Evolutionary conservation across 2,888 invertebrate genomes (phyloP).

Genomic region (Onchidella celtica): DNA sequence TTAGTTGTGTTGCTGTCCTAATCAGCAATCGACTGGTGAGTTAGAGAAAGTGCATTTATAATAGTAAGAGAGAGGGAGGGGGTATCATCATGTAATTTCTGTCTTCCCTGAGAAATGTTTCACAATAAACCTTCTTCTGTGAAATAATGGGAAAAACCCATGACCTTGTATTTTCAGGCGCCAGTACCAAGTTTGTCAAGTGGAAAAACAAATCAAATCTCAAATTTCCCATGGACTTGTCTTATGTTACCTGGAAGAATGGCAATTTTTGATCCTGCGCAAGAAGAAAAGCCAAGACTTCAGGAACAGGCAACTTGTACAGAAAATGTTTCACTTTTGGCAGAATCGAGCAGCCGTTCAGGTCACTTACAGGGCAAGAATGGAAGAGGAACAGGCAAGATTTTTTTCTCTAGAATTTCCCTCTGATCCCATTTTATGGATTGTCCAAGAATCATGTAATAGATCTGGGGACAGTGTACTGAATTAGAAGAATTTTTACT

Average conservation of each 20-base stretch:
- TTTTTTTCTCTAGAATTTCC: too few species aligned
- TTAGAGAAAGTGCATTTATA: too few species aligned
- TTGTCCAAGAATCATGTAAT: too few species aligned
- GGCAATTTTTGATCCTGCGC: slow-evolving; percentile 64
- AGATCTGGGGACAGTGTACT: too few species aligned
- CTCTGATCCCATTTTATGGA: too few species aligned
- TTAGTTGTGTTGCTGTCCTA: too few species aligned
- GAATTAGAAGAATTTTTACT: too few species aligned
- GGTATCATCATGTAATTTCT: too few species aligned
- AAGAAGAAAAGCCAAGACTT: slow-evolving; percentile 63
- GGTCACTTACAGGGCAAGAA: slow-evolving; percentile 55
- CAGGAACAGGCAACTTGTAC: slow-evolving; percentile 57
- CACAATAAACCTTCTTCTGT: background rate
- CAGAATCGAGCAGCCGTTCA: slow-evolving; percentile 55
- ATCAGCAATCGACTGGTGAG: too few species aligned
- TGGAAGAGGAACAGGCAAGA: slow-evolving; percentile 57
- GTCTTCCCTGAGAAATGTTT: too few species aligned
- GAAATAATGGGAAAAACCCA: too few species aligned
- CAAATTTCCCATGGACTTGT: slow-evolving; percentile 53
- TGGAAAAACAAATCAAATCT: slow-evolving; percentile 58
- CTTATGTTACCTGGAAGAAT: slow-evolving; percentile 59
- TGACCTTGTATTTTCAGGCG: slow-evolving; percentile 56
- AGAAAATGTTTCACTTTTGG: slow-evolving; percentile 63
- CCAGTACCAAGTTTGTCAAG: slow-evolving; percentile 62
- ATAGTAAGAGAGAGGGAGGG: too few species aligned